These are phyloP conservation scores for Dicentrarchus labrax DNA, from an alignment of 2,113 vertebrate genomes.

Conservation along the genomic window DNA sequence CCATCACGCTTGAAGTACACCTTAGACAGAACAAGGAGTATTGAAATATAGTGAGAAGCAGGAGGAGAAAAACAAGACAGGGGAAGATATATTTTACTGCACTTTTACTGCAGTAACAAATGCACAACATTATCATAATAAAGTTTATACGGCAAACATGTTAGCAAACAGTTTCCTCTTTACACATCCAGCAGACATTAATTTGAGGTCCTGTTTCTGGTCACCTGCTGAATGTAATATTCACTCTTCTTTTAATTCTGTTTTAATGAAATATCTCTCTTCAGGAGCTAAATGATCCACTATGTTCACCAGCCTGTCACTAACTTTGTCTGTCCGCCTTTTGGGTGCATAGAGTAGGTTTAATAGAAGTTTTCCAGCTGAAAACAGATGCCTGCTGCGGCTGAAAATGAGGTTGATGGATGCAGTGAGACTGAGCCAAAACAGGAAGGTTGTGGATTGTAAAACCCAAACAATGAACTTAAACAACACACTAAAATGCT, in stretches of 20 bases:
- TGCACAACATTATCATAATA: not conserved
- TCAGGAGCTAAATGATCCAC: not conserved
- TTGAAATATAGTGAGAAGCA: not conserved
- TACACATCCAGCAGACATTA: not conserved
- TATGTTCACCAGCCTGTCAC: not conserved
- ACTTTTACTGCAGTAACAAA: no score
- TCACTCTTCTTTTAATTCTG: not conserved
- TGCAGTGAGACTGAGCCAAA: not conserved
- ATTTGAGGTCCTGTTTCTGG: not conserved
- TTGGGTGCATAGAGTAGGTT: not conserved
- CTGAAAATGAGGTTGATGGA: not conserved
- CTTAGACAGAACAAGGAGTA: slow-evolving; percentile 73
- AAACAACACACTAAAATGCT: not conserved
- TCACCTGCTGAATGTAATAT: not conserved
- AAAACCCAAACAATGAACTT: not conserved
- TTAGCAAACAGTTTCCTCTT: not conserved
- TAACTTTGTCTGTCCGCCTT: not conserved
- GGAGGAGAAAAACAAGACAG: not conserved
- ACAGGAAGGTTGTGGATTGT: not conserved
- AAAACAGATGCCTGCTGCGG: not conserved
- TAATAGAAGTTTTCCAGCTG: not conserved
- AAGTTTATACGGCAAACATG: not conserved
- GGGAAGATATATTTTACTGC: not conserved
- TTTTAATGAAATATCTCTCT: not conserved
- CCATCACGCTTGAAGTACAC: slow-evolving; percentile 97